A percentile compares a stretch with the other conserved stretches of the same genome.
Conservation (phyloP, 2,113 vertebrate genomes). For the Rutilus rutilus region DNA sequence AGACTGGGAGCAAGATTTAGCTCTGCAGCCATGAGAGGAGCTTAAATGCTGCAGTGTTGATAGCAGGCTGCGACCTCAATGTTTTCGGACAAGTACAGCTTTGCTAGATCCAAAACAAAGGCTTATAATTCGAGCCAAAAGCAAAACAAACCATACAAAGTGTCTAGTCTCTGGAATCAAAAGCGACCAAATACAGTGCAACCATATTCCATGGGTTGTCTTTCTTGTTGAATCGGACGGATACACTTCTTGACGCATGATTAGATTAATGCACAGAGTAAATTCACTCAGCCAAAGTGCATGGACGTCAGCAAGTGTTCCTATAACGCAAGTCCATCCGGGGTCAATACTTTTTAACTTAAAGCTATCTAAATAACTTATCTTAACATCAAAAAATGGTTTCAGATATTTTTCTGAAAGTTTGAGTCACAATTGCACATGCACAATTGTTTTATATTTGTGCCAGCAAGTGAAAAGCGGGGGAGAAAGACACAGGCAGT, state of each 20-base stretch:
- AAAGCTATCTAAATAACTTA: neutral
- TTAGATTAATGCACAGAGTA: neutral
- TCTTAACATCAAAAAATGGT: neutral
- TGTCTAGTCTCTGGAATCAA: constrained; percentile 49
- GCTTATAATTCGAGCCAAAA: constrained; percentile 34
- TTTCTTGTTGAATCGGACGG: neutral
- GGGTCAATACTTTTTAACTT: neutral
- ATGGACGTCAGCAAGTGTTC: neutral
- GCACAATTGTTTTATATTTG: constrained; percentile 59
- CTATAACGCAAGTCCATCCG: neutral
- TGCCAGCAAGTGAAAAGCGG: constrained; percentile 46
- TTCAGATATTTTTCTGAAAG: constrained; percentile 13
- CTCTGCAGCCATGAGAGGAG: constrained; percentile 23
- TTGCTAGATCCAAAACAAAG: constrained; percentile 54
- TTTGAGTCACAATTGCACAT: constrained; percentile 11
- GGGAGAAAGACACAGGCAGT: constrained; percentile 41
- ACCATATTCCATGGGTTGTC: neutral
- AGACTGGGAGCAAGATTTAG: constrained; percentile 30
- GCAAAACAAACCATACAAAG: constrained; percentile 46
- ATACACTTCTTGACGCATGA: neutral
- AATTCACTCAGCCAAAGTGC: neutral
- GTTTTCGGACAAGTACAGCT: constrained; percentile 54
- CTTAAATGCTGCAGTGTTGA: constrained; percentile 29
- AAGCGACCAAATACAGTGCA: constrained; percentile 32
- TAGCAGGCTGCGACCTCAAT: constrained; percentile 42